Conservation (phyloP, 2,797 vertebrate species). For the Xiphorhynchus erythropygius region DNA sequence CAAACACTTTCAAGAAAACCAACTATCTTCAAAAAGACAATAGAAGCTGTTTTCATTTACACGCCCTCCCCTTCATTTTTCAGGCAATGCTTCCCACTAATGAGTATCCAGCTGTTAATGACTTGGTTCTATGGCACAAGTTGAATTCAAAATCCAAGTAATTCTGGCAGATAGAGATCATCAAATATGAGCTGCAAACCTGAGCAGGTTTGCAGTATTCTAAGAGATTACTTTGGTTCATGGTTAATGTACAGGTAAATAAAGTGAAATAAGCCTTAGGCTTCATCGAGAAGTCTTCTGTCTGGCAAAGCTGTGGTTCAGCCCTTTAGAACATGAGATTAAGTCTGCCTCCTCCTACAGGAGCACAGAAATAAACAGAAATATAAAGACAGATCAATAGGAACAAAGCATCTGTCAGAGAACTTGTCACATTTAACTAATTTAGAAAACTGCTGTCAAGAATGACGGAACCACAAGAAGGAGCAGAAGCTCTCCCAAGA, state of each 20-base stretch:
- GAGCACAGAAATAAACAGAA: conserved; percentile 26
- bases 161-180: not conserved
- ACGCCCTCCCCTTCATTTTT: not conserved
- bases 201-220: not conserved
- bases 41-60: not conserved
- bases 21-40: conserved; percentile 18
- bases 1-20: conserved; percentile 15
- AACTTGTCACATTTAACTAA: not conserved
- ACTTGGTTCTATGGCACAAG: not conserved
- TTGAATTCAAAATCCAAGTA: not conserved
- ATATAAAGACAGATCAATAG: conserved; percentile 11
- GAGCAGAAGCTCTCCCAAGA: not conserved
- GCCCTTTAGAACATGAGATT: not conserved
- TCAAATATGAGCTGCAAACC: not conserved
- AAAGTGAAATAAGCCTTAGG: conserved; percentile 21
- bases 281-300: not conserved
- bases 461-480: not conserved
- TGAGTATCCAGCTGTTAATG: not conserved
- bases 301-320: not conserved
- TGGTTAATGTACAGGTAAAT: conserved; percentile 32
- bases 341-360: not conserved
- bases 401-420: conserved; percentile 19
- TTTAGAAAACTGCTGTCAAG: conserved; percentile 15
- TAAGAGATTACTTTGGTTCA: not conserved
- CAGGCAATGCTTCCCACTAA: not conserved